Base-by-base conservation (phyloP, 2,797 vertebrate genomes). In the Amniataba percoides region DNA sequence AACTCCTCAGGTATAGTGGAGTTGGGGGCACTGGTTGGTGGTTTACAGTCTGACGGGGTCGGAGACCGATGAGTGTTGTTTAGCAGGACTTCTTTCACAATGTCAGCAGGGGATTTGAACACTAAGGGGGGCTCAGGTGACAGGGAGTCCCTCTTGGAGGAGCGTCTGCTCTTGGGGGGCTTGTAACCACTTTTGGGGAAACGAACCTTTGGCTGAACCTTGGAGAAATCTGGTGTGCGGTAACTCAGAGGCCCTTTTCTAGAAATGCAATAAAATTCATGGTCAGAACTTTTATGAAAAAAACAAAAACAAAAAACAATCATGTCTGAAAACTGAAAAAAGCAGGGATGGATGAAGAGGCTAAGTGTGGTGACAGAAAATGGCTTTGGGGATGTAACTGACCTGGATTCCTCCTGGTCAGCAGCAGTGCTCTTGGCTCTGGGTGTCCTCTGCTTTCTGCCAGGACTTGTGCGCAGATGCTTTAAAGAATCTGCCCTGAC, bases 101-200 rank as follows among this genome's bases (percentile, higher is more conserved):
- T 97, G 64, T 98, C 97, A 0, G 97, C 97, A 0, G 97, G 97
- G 0, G 98, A 98, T 75, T 97, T 97, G 88, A 95, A 97, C 67
- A 95, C 74, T 2, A 96, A 7, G 0, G 94, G 95, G 45, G 81
- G 76, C 2, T 62, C 66, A 0, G 85, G 45, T 1, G 72, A 80
- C 16, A 81, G 58, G n/a, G 80, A 71, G 13, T 60, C 73, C 25
- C 69, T 79, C 6, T 62, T 51, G 2, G 71, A 66, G 0, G 74
- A 71, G 5, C 3, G 63, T n/a, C 84, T 90, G 80, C 97, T 94
- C 83, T 93, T 96, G 0, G 97, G 97, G 0, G 97, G 97, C 0
- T 62, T 95, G 90, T 99, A 99, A 55, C 83, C 92, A 39, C 86
- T 70, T 84, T 93, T 97, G 18, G 97, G 97, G 71, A 98, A 96